Evolutionary conservation across 2,113 vertebrate species (phyloP).

Genomic region (Acinonyx jubatus): DNA sequence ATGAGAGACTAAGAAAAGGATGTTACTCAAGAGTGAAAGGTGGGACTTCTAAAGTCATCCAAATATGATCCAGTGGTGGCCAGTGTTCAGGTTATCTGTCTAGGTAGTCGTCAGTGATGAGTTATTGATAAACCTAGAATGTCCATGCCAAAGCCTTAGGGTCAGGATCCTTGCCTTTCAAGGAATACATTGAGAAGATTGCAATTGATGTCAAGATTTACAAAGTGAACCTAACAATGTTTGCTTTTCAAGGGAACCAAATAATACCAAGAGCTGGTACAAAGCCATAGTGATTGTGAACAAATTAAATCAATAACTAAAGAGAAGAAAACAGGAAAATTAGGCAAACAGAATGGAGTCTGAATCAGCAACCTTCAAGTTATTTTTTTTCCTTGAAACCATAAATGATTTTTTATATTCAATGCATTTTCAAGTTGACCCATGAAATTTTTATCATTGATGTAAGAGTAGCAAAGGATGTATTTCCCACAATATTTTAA

Average conservation of each 20-base stretch:
- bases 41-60: neutral
- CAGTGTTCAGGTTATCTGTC: neutral
- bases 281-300: neutral
- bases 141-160: neutral
- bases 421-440: neutral
- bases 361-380: neutral
- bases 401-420: neutral
- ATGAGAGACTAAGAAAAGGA: neutral
- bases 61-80: neutral
- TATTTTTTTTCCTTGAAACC: neutral
- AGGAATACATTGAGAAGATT: neutral
- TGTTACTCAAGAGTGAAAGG: neutral
- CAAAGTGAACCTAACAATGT: neutral
- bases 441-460: neutral
- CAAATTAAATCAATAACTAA: neutral
- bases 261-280: neutral
- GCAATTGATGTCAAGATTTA: neutral
- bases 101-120: neutral
- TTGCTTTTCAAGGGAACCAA: neutral
- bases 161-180: neutral
- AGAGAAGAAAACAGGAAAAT: neutral
- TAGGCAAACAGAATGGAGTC: neutral
- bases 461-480: neutral
- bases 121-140: neutral
- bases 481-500: neutral